Evolutionary conservation across 2,797 vertebrate genomes (phyloP).

Genomic region (Triplophysa yarkandensis): DNA sequence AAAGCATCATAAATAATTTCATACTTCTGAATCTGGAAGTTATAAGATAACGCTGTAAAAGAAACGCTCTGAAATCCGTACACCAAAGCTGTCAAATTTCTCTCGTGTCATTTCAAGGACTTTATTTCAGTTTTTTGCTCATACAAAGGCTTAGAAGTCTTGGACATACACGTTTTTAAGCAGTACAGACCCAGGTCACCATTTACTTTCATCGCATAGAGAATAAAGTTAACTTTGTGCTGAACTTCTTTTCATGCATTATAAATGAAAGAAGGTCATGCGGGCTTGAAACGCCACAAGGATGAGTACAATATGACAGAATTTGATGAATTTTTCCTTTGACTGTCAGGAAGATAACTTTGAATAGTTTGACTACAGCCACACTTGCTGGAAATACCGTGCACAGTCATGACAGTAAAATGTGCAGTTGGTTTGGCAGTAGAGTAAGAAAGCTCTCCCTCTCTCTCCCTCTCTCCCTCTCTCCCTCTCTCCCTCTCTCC

Average conservation of each 20-base stretch:
- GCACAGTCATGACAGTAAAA: constrained; percentile 7
- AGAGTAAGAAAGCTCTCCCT: background rate
- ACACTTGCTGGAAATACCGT: background rate
- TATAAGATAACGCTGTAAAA: background rate
- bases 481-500: background rate
- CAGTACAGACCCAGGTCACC: background rate
- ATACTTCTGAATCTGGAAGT: background rate
- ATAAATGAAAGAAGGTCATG: background rate
- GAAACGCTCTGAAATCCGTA: background rate
- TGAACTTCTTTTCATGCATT: background rate
- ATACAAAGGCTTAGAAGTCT: background rate
- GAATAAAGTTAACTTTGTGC: background rate
- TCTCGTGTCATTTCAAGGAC: background rate
- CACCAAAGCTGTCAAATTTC: background rate
- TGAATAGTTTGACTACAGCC: background rate
- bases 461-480: background rate
- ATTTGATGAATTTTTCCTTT: background rate
- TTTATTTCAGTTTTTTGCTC: background rate
- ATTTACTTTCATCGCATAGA: background rate
- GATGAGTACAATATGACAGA: background rate
- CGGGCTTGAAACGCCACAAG: background rate
- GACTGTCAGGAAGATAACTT: constrained; percentile 3
- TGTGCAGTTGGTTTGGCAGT: constrained; percentile 19
- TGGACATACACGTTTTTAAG: background rate
- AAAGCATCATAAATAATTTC: background rate